Base-by-base conservation (phyloP, 2,797 vertebrate genomes). In the Syndactyla subalaris region DNA sequence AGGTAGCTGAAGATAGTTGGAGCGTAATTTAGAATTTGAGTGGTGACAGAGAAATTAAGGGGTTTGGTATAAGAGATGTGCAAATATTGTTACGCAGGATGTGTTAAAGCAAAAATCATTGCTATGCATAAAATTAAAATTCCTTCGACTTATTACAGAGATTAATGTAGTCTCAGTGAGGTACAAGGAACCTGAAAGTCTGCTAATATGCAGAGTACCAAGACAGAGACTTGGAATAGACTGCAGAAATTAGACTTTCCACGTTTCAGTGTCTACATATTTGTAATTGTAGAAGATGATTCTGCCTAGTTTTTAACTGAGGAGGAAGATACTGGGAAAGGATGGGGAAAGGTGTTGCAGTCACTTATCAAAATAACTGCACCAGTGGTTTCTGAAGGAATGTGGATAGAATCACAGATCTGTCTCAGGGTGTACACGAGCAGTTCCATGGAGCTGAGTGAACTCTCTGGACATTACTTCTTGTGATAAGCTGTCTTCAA, bases 1-100 rank as follows among this genome's bases (percentile, higher is more conserved):
- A 76, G 97, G 93, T 73, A 96, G 83, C 87, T 95, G 67, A 58
- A 71, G 46, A 89, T 82, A 95, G 63, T 93, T 95, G 74, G 63
- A 91, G 52, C n/a, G 7, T 92, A 85, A 82, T 95, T 94, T 92
- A 85, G 93, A 92, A 96, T 94, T 96, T 88, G 95, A 93, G 83
- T 90, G 49, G 78, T 97, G 85, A 88, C 89, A 91, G 54, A 67
- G 68, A 96, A 92, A 92, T 79, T 34, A 86, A 92, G 88, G 83
- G 71, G 61, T 92, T 94, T 67, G 49, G 41, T 96, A 89, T 88
- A 91, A 89, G 96, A 93, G 88, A 96, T 94, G 89, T 89, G 92
- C 92, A 93, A 88, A 90, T 95, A 89, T 38, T 96, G 71, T 39
- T 93, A 75, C 1, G 0, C 19, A 3, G 85, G 57, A 65, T 88